These are phyloP conservation scores for Dendrolimus kikuchii DNA, from an alignment of 1,140 invertebrate genomes.

Conservation along the genomic window DNA sequence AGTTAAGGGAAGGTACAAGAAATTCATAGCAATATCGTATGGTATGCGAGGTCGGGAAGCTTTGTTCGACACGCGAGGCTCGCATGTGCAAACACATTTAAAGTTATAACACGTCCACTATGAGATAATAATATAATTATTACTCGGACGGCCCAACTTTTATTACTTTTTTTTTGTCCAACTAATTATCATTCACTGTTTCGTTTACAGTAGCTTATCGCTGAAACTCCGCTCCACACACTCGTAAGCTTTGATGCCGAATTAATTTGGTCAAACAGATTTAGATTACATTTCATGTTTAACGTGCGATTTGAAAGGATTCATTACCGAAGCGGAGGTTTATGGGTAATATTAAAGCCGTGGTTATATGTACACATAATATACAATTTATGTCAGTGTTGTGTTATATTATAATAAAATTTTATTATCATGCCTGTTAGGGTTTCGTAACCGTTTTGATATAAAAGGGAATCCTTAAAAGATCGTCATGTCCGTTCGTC, in stretches of 20 bases:
- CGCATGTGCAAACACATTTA: constrained; percentile 37
- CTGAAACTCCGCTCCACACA: constrained; percentile 9
- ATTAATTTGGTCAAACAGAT: constrained; percentile 22
- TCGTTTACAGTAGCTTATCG: constrained; percentile 16
- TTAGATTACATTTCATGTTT: constrained; percentile 16
- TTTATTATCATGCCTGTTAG: too few relatives aligned
- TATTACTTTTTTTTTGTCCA: constrained; percentile 28
- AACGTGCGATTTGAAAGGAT: constrained; percentile 14
- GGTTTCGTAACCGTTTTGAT: too few relatives aligned
- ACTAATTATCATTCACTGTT: constrained; percentile 34
- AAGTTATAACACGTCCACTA: constrained; percentile 28
- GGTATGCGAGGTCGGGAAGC: constrained; percentile 1
- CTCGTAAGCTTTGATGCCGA: constrained; percentile 8
- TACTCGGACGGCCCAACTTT: constrained; percentile 16
- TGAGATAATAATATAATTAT: constrained; percentile 55
- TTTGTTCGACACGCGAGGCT: constrained; percentile 19
- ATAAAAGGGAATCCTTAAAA: too few relatives aligned
- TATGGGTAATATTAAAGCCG: too few relatives aligned
- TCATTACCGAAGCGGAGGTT: constrained; percentile 4
- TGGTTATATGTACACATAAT: too few relatives aligned
- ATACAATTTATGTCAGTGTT: too few relatives aligned
- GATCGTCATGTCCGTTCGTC: too few relatives aligned
- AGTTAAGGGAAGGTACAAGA: constrained; percentile 20
- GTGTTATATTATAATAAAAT: too few relatives aligned
- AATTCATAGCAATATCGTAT: constrained; percentile 22